Evolutionary conservation across 2,888 invertebrate species (phyloP).

Genomic region (Ophion obscuratus): DNA sequence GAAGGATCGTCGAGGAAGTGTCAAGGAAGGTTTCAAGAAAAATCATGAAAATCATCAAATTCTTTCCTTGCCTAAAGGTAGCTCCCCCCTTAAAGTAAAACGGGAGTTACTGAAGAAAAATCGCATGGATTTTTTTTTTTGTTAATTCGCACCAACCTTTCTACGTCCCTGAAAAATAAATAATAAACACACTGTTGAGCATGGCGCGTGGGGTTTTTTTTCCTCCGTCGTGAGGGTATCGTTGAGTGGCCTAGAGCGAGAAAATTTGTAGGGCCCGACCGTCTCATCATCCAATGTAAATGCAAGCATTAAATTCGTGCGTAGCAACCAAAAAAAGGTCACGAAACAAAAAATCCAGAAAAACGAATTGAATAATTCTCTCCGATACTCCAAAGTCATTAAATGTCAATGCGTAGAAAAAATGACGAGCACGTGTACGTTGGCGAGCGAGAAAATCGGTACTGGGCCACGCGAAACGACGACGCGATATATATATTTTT

Average conservation of each 20-base stretch:
- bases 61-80: too few species aligned
- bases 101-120: not conserved
- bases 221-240: not conserved
- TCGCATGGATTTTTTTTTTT: not conserved
- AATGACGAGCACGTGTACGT: slow-evolving; percentile 68
- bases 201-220: not conserved
- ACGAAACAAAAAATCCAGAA: not conserved
- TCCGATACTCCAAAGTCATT: slow-evolving; percentile 59
- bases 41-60: too few species aligned
- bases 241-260: not conserved
- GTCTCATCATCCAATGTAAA: slow-evolving; percentile 13
- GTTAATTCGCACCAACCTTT: not conserved
- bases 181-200: not conserved
- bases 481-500: slow-evolving; percentile 77
- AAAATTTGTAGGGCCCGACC: not conserved
- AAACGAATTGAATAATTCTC: slow-evolving; percentile 15
- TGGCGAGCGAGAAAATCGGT: slow-evolving; percentile 63
- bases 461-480: slow-evolving; percentile 69
- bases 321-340: slow-evolving; percentile 21
- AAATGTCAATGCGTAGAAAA: slow-evolving; percentile 75
- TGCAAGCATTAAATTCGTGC: not conserved
- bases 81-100: too few species aligned
- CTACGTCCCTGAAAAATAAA: not conserved
- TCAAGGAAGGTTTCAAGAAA: too few species aligned
- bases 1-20: too few species aligned